Evolutionary conservation across 2,888 invertebrate species (phyloP), one percentile per base, ranked within the genome.

Genomic region (Chrysina gloriosa): DNA sequence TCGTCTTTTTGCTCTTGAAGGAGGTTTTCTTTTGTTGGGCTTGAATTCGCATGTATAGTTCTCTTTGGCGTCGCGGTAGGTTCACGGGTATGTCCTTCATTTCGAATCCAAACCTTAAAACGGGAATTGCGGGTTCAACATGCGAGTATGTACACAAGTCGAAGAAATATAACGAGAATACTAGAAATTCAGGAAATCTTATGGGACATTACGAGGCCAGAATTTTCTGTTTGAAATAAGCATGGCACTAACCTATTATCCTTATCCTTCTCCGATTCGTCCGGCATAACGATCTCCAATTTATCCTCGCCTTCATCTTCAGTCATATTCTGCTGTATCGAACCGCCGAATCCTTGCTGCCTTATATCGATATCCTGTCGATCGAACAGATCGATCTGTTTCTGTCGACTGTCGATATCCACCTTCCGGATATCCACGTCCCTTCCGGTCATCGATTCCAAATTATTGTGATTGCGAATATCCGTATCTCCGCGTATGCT

Each of bases 41-140:
- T 72, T 89, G 89, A 70, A 91, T 90, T 67, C 91, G 81, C 79
- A 89, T 81, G 73, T 89, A 89, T 31, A 92, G 81, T 73, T 91
- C 90, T 63, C 88, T 84, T 73, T 90, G 90, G 74, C 86, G 88
- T 71, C 89, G 88, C 1, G 91, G 90, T 67, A 91, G 81, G 73
- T 87, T 87, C 11, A 84, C 79, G 0, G 87, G 87, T 9, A 86
- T 75, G 27, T 82, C 81, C 58, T 42, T 56, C 5, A 39, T 36
- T 42, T 61, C 42, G 16, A 42, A 45, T 11, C 11, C 16, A 27
- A 48, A 27, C 11, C 48, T 48, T 45, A 21, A 45, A 45, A 45
- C 7, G 7, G 7, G 3, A 31, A n/a, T n/a, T n/a, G n/a, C n/a
- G n/a, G n/a, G n/a, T n/a, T n/a, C n/a, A n/a, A n/a, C n/a, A n/a